Conservation (phyloP, 2,888 invertebrate genomes). For the Lasioglossum marginatum region DNA sequence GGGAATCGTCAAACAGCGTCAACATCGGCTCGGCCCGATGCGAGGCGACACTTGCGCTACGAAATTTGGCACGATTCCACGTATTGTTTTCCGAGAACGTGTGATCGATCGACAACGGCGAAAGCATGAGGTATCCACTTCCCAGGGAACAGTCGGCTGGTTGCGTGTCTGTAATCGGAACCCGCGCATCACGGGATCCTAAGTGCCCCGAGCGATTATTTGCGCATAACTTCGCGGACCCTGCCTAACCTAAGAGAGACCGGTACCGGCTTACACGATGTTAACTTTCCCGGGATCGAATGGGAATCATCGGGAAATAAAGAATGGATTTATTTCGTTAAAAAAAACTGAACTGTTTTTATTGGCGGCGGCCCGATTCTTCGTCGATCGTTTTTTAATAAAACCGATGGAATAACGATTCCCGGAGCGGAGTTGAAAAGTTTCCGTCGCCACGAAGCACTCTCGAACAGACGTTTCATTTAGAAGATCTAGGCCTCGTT, state of each 20-base stretch:
- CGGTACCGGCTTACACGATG: conserved; percentile 36
- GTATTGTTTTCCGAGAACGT: conserved; percentile 53
- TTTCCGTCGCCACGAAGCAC: conserved; percentile 28
- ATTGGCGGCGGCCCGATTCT: background rate
- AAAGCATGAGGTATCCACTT: conserved; percentile 61
- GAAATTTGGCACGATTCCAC: conserved; percentile 56
- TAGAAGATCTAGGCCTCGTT: conserved; percentile 52
- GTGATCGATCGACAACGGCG: conserved; percentile 52
- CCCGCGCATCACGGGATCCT: conserved; percentile 69
- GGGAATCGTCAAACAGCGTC: conserved; percentile 37
- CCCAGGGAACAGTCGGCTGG: conserved; percentile 58
- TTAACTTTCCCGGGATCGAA: conserved; percentile 48
- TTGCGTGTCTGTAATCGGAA: conserved; percentile 80
- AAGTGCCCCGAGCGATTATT: conserved; percentile 71
- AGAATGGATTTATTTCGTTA: too few species aligned
- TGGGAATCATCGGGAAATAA: conserved; percentile 5
- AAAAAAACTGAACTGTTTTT: background rate
- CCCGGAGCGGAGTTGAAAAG: conserved; percentile 16
- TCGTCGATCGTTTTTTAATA: background rate
- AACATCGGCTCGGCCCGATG: background rate
- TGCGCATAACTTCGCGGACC: conserved; percentile 71
- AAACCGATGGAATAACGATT: conserved; percentile 37
- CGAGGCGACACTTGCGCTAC: background rate
- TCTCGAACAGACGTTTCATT: conserved; percentile 59
- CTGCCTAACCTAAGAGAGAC: conserved; percentile 46